Conservation (phyloP, 2,888 invertebrate genomes). For the Drosophila recens region DNA sequence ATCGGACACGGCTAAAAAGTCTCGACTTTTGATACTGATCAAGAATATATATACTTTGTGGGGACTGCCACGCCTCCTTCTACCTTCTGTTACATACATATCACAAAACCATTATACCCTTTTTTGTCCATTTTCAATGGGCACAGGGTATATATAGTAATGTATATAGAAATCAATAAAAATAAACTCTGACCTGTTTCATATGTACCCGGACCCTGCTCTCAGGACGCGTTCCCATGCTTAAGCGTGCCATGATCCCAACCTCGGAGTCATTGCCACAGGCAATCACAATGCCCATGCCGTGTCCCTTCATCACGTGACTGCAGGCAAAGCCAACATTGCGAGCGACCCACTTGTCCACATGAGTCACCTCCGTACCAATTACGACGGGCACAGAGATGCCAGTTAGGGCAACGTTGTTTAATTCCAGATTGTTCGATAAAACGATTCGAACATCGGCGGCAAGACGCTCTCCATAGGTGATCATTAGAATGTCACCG, state of each 20-base stretch:
- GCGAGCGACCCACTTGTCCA: slow-evolving; percentile 43
- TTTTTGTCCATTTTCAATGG: no score
- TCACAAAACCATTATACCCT: no score
- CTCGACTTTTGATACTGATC: no score
- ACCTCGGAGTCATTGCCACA: slow-evolving; percentile 59
- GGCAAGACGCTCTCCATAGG: slow-evolving; percentile 56
- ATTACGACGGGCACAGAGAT: slow-evolving; percentile 42
- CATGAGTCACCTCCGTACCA: slow-evolving; percentile 14
- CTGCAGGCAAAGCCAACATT: slow-evolving; percentile 66
- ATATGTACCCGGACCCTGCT: slow-evolving; percentile 28
- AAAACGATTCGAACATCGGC: slow-evolving; percentile 61
- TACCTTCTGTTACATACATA: no score
- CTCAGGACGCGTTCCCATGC: slow-evolving; percentile 32
- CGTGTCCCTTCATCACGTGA: slow-evolving; percentile 54
- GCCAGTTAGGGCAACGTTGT: slow-evolving; percentile 64
- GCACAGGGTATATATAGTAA: no score
- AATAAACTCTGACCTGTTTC: slow-evolving; percentile 38
- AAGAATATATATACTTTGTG: no score
- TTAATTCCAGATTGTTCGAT: slow-evolving; percentile 37
- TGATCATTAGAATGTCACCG: slow-evolving; percentile 54
- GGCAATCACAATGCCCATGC: slow-evolving; percentile 60
- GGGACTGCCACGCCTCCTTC: no score
- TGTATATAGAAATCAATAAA: no score
- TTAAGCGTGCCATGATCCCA: slow-evolving; percentile 39
- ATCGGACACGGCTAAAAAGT: no score